phyloP scores from a whole-genome alignment of 1,140 invertebrate genomes.

The Potamilus streckersoni region DNA sequence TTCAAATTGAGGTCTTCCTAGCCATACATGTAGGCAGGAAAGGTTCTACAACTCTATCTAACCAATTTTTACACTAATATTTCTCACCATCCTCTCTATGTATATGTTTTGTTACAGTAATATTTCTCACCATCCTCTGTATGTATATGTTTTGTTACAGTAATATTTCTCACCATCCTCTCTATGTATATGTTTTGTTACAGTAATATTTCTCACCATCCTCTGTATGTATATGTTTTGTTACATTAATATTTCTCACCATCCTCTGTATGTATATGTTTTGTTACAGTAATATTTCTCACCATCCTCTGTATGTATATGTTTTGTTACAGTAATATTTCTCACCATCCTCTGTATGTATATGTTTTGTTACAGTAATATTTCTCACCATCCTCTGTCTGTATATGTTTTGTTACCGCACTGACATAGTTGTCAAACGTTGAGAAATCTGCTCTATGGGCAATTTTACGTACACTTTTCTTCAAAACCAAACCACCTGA shows the following conservation, averaged over 20 bases:
- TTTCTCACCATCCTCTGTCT: neutral
- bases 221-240: slow-evolving; percentile 6
- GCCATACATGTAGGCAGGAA: too few relatives aligned
- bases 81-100: slow-evolving; percentile 1
- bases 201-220: slow-evolving; percentile 1
- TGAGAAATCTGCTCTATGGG: slow-evolving; percentile 17
- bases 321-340: neutral
- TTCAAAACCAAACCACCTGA: neutral
- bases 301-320: slow-evolving; percentile 6
- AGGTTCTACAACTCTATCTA: too few relatives aligned
- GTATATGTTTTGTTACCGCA: slow-evolving; percentile 6
- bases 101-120: slow-evolving; percentile 4
- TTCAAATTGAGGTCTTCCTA: too few relatives aligned
- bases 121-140: slow-evolving; percentile 4
- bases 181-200: slow-evolving; percentile 4
- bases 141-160: slow-evolving; percentile 1
- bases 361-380: slow-evolving; percentile 2
- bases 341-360: slow-evolving; percentile 1
- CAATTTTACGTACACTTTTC: slow-evolving; percentile 11
- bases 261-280: slow-evolving; percentile 6
- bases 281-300: neutral
- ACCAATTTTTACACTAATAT: neutral
- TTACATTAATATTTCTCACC: neutral
- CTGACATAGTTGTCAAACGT: slow-evolving; percentile 14
- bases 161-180: neutral